These are phyloP conservation scores for Euproctis similis DNA, from an alignment of 2,888 invertebrate genomes.

Conservation along the genomic window DNA sequence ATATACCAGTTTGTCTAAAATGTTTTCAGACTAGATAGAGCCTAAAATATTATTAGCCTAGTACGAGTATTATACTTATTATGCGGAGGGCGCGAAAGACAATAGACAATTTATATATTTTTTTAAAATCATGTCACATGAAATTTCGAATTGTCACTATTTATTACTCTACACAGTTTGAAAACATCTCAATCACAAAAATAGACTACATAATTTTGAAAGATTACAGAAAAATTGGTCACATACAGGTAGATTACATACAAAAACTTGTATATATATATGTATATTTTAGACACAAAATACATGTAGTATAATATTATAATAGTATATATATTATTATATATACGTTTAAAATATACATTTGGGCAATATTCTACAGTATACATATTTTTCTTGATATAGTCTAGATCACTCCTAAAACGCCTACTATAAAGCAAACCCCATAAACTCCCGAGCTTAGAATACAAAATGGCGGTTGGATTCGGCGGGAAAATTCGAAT, in stretches of 20 bases:
- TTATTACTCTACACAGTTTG: too few relatives aligned
- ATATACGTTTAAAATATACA: constrained; percentile 35
- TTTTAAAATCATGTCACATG: too few relatives aligned
- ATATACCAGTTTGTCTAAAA: too few relatives aligned
- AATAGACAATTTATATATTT: too few relatives aligned
- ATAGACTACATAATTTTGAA: constrained; percentile 7
- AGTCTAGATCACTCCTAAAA: constrained; percentile 20
- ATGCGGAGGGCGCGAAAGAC: too few relatives aligned
- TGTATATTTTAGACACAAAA: constrained; percentile 19
- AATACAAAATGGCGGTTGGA: constrained; percentile 12
- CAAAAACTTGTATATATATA: neutral
- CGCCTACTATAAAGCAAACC: constrained; percentile 22
- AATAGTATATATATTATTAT: too few relatives aligned
- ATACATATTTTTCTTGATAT: constrained; percentile 25
- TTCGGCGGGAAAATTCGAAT: constrained; percentile 11
- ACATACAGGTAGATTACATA: constrained; percentile 6
- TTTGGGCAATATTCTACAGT: constrained; percentile 43
- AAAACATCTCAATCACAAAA: too few relatives aligned
- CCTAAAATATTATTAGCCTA: too few relatives aligned
- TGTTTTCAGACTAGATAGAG: too few relatives aligned
- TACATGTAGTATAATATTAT: constrained; percentile 18
- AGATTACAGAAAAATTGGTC: constrained; percentile 7
- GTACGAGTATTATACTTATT: too few relatives aligned
- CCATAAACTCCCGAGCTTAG: constrained; percentile 27
- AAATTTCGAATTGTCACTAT: too few relatives aligned